Conservation (phyloP, 2,888 invertebrate genomes). For the Caenorhabditis sulstoni region DNA sequence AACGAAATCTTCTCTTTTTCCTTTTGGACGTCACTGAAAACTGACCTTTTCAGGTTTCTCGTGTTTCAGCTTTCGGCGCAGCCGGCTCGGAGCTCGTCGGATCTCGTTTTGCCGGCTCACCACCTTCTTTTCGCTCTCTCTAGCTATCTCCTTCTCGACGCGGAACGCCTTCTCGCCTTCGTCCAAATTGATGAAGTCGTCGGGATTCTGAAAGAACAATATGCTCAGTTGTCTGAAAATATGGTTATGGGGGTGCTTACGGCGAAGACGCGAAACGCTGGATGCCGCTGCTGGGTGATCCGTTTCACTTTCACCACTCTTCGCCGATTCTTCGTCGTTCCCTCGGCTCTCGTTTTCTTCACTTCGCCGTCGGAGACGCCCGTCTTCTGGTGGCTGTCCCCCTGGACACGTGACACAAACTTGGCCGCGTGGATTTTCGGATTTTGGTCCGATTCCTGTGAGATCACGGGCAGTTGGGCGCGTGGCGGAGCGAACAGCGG, state of each 20-base stretch:
- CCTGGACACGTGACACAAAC: slow-evolving; percentile 15
- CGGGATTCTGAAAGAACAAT: slow-evolving; percentile 32
- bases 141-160: slow-evolving; percentile 50
- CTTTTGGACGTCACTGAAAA: too few relatives aligned
- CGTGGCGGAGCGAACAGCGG: slow-evolving; percentile 34
- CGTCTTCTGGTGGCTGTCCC: slow-evolving; percentile 18
- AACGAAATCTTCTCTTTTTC: slow-evolving; percentile 46
- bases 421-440: slow-evolving; percentile 24
- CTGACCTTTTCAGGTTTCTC: slow-evolving; percentile 33
- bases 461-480: slow-evolving; percentile 27
- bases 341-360: slow-evolving; percentile 30
- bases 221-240: background rate
- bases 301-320: slow-evolving; percentile 31
- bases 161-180: slow-evolving; percentile 43
- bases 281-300: slow-evolving; percentile 23
- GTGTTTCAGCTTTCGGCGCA: slow-evolving; percentile 20
- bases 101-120: slow-evolving; percentile 13
- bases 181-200: slow-evolving; percentile 32
- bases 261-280: slow-evolving; percentile 39
- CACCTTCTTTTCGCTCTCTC: slow-evolving; percentile 55
- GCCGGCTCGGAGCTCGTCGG: slow-evolving; percentile 24
- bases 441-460: background rate
- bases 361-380: slow-evolving; percentile 17
- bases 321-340: slow-evolving; percentile 15
- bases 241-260: background rate